Conservation (phyloP, 2,888 invertebrate genomes). For the Oscheius onirici region DNA sequence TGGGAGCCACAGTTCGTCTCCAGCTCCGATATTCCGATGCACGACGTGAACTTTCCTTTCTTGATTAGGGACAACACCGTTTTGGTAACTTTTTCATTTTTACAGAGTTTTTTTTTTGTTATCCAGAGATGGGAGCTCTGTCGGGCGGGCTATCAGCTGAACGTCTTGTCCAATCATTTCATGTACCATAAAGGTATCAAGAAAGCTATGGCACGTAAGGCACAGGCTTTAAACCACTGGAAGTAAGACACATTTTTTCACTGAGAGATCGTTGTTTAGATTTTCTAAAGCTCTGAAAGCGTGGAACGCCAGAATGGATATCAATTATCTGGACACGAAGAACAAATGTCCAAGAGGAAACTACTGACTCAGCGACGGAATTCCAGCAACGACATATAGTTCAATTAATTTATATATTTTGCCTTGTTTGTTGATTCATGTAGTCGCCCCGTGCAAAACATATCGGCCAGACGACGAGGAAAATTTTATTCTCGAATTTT, state of each 20-base stretch:
- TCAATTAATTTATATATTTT: too few species aligned
- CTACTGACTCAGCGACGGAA: too few species aligned
- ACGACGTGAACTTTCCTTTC: slow-evolving; percentile 33
- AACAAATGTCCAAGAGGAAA: background rate
- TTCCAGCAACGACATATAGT: too few species aligned
- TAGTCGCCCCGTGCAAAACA: too few species aligned
- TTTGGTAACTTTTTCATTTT: slow-evolving; percentile 13
- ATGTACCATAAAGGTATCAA: slow-evolving; percentile 36
- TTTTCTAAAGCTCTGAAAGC: background rate
- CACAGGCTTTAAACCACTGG: background rate
- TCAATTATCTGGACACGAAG: background rate
- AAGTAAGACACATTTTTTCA: background rate
- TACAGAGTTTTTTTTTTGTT: background rate
- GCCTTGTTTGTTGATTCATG: too few species aligned
- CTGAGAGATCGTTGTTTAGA: background rate
- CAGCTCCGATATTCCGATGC: slow-evolving; percentile 29
- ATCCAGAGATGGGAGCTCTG: slow-evolving; percentile 38
- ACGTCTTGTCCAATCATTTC: slow-evolving; percentile 30
- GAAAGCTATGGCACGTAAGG: background rate
- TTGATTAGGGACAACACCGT: slow-evolving; percentile 32
- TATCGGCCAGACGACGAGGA: too few species aligned
- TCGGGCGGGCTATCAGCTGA: slow-evolving; percentile 28
- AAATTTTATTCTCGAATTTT: too few species aligned
- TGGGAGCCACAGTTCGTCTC: slow-evolving; percentile 40
- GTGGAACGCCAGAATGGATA: background rate